Conservation (phyloP, 1,140 invertebrate species). For the Lepidostoma basale region DNA sequence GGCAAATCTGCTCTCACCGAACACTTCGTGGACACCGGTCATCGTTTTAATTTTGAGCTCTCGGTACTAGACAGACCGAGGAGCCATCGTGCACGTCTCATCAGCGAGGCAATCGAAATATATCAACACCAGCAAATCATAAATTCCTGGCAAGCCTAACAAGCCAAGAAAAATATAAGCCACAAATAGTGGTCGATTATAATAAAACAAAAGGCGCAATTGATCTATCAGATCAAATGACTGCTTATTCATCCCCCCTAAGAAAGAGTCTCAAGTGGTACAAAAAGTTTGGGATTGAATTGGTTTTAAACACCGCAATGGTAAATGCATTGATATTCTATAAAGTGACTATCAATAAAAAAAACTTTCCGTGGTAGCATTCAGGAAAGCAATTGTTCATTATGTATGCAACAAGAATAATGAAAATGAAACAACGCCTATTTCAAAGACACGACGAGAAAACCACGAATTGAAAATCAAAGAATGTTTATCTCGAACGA, state of each 20-base stretch:
- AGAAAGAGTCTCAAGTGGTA: conserved; percentile 46
- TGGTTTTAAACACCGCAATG: background rate
- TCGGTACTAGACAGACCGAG: too few species aligned
- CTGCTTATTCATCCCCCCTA: background rate
- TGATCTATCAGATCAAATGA: too few species aligned
- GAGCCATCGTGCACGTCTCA: too few species aligned
- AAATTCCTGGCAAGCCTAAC: too few species aligned
- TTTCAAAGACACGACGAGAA: background rate
- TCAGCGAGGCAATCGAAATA: too few species aligned
- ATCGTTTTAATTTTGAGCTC: too few species aligned
- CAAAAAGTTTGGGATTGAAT: too few species aligned
- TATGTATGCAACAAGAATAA: conserved; percentile 42
- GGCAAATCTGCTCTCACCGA: too few species aligned
- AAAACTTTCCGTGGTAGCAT: conserved; percentile 36
- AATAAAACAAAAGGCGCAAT: too few species aligned
- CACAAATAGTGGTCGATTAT: conserved; percentile 52
- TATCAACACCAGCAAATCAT: too few species aligned
- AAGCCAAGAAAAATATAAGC: conserved; percentile 49
- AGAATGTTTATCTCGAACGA: too few species aligned
- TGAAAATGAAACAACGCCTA: conserved; percentile 41
- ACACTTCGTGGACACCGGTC: too few species aligned
- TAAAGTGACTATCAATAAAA: conserved; percentile 26
- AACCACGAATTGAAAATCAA: conserved; percentile 47
- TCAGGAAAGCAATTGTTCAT: conserved; percentile 33
- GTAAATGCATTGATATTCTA: background rate